Conservation (phyloP, 1,140 invertebrate species). For the Cotesia typhae region DNA sequence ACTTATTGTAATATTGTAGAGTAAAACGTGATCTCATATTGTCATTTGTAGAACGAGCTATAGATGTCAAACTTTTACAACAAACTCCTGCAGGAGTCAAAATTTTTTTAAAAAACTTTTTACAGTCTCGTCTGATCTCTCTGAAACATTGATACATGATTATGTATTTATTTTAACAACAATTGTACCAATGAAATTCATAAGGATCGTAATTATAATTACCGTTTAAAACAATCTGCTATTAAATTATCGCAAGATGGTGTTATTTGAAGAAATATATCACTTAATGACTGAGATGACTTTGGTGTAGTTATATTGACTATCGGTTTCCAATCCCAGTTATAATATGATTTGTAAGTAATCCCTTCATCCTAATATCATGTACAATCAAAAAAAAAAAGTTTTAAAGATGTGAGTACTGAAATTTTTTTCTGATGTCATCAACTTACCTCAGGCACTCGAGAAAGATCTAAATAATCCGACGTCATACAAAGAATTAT, state of each 20-base stretch:
- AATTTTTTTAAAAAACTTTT: constrained; percentile 31
- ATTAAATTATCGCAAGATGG: constrained; percentile 32
- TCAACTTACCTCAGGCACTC: constrained; percentile 11
- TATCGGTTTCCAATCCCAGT: constrained; percentile 39
- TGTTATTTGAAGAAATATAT: constrained; percentile 24
- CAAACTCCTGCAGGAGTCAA: constrained; percentile 21
- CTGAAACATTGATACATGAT: constrained; percentile 23
- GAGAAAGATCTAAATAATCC: constrained; percentile 22
- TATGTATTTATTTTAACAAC: neutral
- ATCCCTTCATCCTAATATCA: constrained; percentile 9
- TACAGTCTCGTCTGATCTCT: neutral
- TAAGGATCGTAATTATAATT: neutral
- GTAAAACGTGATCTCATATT: neutral
- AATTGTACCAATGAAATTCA: neutral
- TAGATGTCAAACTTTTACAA: neutral
- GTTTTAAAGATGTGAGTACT: neutral
- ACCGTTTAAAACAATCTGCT: neutral
- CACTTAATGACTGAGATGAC: constrained; percentile 1
- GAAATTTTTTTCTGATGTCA: neutral
- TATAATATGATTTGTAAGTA: constrained; percentile 36
- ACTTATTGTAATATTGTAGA: neutral
- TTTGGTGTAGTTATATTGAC: neutral
- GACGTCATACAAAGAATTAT: constrained; percentile 38
- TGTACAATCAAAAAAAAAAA: too few species aligned
- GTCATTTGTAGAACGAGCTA: neutral